Evolutionary conservation across 2,113 vertebrate genomes (phyloP), one percentile per base, ranked within the genome.

Genomic region (Rutilus rutilus): DNA sequence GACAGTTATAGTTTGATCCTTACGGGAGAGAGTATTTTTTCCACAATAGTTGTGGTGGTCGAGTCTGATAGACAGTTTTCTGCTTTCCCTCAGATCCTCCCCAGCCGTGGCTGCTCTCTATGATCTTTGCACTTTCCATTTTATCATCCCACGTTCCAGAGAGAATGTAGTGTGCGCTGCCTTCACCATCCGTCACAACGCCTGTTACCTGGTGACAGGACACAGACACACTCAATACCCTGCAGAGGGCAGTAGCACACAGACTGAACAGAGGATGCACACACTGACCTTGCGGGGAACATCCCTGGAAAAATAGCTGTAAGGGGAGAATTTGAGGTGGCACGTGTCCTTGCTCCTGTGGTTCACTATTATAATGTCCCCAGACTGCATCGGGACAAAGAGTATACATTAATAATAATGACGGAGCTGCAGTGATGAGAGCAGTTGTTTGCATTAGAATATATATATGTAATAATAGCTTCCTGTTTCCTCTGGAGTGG

Each of bases 271-370:
- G 7, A 42, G 30, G 52, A 62, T 33, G 19, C 4, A 47, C 62
- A 1, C 1, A 90, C 93, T n/a, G 89, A 99, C 98, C 96, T 98
- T 99, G 14, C 97, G 96, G 39, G 97, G 96, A 0, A 95, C 93
- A 1, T 99, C 98, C 91, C 97, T 96, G 92, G 97, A 99, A 94
- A 99, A 99, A 93, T 99, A 99, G 92, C 97, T 99, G 92, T 99
- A 99, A 84, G 97, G 97, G 83, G 96, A 95, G 89, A 99, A 99
- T 93, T 99, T 99, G 87, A 99, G 95, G 91, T 94, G 97, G 93
- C 97, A 99, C 89, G 96, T 97, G 91, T 99, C 97, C 94, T 96
- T 97, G 79, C 96, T 97, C 67, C 96, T 97, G 88, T 93, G 94
- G 93, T 98, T 99, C 81, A 97, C 91, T 78, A 99, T 96, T 92